Evolutionary conservation across 2,113 vertebrate species (phyloP), one percentile per base, ranked within the genome.

Genomic region (Gymnogyps californianus): DNA sequence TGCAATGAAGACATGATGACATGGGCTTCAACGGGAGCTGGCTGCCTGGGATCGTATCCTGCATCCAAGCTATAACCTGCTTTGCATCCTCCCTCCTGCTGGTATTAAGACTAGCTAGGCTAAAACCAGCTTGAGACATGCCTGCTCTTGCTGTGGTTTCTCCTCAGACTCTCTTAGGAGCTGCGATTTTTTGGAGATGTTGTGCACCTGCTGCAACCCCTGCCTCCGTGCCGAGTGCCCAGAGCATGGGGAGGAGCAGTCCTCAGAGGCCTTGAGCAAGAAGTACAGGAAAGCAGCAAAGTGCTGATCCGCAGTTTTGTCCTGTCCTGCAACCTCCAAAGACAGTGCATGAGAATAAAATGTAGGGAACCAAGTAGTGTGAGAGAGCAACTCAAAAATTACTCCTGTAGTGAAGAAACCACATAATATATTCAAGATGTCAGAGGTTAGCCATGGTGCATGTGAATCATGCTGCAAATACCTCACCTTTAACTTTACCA

Each of bases 401-500:
- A 89, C 78, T 90, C 70, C 94, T 87, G 65, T 86, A 96, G 93
- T 76, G 95, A 94, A 96, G 90, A 96, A 98, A 96, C 89, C 95
- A 92, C 88, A 81, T 96, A 97, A 95, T 96, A 86, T 96, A 95
- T 95, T 97, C 97, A 98, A 96, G 96, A 98, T 98, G 97, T 98
- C 96, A 97, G 97, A 94, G 92, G 95, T 92, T 95, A 95, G 96
- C 95, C 8, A 13, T 95, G 92, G 94, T 93, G 94, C 95, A 90
- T 72, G 95, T 95, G 95, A 97, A 97, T 97, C 49, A 49, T 86
- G 83, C 94, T 97, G 79, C 92, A 97, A 98, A 97, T 93, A 93
- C 93, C 96, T 98, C 97, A 97, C 97, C 98, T 98, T 98, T 97
- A 96, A 97, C 97, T 98, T 87, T 44, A 77, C 81, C 13, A 14